A percentile compares a stretch with the other conserved stretches of the same genome.
Evolutionary conservation across 2,797 vertebrate genomes (phyloP).

Genomic region (Gila robusta): DNA sequence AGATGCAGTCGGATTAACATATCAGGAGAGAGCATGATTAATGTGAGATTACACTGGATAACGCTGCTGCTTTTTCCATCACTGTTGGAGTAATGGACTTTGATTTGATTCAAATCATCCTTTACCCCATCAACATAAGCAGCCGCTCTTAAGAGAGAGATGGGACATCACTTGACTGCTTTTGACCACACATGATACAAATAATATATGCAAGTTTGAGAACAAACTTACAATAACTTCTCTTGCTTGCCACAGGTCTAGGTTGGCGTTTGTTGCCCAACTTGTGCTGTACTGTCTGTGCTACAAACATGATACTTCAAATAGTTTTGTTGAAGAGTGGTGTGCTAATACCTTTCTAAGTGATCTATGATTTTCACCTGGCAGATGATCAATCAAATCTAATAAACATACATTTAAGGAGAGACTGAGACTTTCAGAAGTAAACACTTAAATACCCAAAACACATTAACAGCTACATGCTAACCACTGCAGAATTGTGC

Average conservation of each 20-base stretch:
- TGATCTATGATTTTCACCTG: neutral
- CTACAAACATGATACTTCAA: neutral
- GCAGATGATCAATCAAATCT: neutral
- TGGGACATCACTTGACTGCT: constrained; percentile 9
- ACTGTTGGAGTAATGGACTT: constrained; percentile 67
- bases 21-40: constrained; percentile 67
- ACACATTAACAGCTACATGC: neutral
- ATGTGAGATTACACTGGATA: constrained; percentile 65
- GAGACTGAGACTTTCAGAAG: neutral
- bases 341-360: neutral
- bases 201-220: constrained; percentile 23
- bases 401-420: neutral
- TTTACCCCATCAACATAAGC: constrained; percentile 59
- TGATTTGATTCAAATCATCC: constrained; percentile 64
- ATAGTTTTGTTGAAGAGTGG: neutral
- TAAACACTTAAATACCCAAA: neutral
- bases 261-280: neutral
- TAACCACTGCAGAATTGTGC: neutral
- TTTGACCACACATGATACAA: constrained; percentile 19
- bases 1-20: constrained; percentile 65
- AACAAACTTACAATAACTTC: neutral
- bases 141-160: constrained; percentile 44
- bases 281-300: neutral
- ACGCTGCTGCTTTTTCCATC: constrained; percentile 64
- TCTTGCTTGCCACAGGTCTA: neutral